Conservation (phyloP, 2,888 invertebrate genomes). For the Podotricha telesiphe region DNA sequence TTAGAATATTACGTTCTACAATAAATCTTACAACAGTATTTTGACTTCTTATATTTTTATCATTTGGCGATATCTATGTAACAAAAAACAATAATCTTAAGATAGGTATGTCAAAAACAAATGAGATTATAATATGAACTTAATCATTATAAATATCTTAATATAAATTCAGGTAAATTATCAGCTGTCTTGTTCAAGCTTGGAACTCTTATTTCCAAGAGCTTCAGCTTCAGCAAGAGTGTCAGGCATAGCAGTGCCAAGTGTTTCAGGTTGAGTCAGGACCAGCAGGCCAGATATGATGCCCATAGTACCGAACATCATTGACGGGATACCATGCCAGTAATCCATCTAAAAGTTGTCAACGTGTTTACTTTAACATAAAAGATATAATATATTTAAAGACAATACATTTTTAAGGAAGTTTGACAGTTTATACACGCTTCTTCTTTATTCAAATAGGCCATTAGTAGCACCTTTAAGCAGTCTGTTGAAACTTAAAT, state of each 20-base stretch:
- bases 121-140: slow-evolving; percentile 10
- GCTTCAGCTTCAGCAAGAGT: slow-evolving; percentile 83
- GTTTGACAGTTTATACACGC: no score
- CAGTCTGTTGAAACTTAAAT: no score
- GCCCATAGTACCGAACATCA: slow-evolving; percentile 82
- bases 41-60: not conserved
- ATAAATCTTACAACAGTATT: not conserved
- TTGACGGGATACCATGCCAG: slow-evolving; percentile 74
- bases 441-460: no score
- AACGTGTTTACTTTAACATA: not conserved
- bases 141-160: slow-evolving; percentile 1
- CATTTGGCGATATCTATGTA: not conserved
- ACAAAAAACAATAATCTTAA: slow-evolving; percentile 8
- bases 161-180: not conserved
- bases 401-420: no score
- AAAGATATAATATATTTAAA: not conserved
- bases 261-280: slow-evolving; percentile 85
- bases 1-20: not conserved
- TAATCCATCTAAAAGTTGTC: slow-evolving; percentile 56
- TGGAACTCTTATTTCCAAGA: slow-evolving; percentile 51
- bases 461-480: no score
- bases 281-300: slow-evolving; percentile 79
- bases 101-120: slow-evolving; percentile 9
- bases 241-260: slow-evolving; percentile 83
- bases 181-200: slow-evolving; percentile 27